Evolutionary conservation across 2,888 invertebrate species (phyloP).

Genomic region (Leucophora obtusa): DNA sequence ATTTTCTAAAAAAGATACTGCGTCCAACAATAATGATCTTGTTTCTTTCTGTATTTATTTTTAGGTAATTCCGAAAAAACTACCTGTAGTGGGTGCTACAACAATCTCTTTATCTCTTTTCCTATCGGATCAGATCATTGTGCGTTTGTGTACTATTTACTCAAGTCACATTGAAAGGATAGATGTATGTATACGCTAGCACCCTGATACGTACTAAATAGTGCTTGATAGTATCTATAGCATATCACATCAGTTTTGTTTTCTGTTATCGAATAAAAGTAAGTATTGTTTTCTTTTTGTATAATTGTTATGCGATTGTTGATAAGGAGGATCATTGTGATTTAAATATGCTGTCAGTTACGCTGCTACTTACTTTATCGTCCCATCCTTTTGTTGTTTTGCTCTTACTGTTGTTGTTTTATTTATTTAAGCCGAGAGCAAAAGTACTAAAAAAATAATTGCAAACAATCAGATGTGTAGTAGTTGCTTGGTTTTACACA

Average conservation of each 20-base stretch:
- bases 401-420: conserved; percentile 43
- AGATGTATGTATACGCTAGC: neutral
- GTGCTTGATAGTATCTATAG: neutral
- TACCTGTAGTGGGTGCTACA: conserved; percentile 59
- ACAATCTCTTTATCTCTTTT: conserved; percentile 45
- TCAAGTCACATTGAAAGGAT: conserved; percentile 53
- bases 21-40: conserved; percentile 27
- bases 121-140: conserved; percentile 49
- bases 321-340: conserved; percentile 53
- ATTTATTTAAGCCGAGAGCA: conserved; percentile 64
- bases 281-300: neutral
- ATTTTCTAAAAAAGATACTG: too few species aligned
- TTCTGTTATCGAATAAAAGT: conserved; percentile 7
- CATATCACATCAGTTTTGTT: conserved; percentile 7
- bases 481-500: conserved; percentile 57
- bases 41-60: conserved; percentile 47
- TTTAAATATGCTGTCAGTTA: conserved; percentile 58
- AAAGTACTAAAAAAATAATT: conserved; percentile 59
- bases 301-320: conserved; percentile 47
- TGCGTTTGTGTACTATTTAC: conserved; percentile 15
- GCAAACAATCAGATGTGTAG: conserved; percentile 62
- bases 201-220: neutral
- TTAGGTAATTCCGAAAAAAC: neutral
- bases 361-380: neutral
- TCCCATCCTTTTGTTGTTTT: conserved; percentile 23